Conservation (phyloP, 2,888 invertebrate genomes). For the Phyllotreta cruciferae region DNA sequence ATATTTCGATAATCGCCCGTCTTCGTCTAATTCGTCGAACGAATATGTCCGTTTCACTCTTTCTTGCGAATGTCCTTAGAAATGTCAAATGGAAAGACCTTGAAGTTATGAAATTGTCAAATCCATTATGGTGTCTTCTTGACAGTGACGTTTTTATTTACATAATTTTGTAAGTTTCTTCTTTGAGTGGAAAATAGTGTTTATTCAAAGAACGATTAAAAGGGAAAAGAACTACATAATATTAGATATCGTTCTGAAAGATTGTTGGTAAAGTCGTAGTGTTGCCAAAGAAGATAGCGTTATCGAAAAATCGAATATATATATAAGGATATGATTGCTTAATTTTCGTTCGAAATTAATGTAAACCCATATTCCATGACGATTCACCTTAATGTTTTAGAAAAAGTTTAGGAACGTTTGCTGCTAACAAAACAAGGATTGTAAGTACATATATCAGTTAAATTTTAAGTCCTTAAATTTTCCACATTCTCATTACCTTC, state of each 20-base stretch:
- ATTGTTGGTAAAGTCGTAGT: conserved; percentile 9
- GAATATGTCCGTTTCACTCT: background rate
- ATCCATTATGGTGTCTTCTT: conserved; percentile 54
- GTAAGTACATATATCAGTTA: no score
- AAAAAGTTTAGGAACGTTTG: conserved; percentile 55
- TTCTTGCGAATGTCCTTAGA: background rate
- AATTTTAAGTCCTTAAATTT: conserved; percentile 36
- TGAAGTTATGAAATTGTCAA: conserved; percentile 36
- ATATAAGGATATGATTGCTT: conserved; percentile 40
- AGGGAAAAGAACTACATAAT: conserved; percentile 6
- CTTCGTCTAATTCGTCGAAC: no score
- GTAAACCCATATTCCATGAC: conserved; percentile 33
- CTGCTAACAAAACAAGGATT: conserved; percentile 55
- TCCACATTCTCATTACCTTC: conserved; percentile 37
- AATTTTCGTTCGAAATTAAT: conserved; percentile 40
- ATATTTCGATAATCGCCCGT: no score
- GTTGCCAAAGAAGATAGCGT: conserved; percentile 6
- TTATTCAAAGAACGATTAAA: conserved; percentile 24
- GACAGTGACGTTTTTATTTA: conserved; percentile 60
- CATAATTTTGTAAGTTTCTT: conserved; percentile 56
- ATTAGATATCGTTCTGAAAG: conserved; percentile 8
- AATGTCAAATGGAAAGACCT: conserved; percentile 30
- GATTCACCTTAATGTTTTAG: conserved; percentile 43
- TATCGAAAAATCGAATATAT: conserved; percentile 43
- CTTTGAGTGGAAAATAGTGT: conserved; percentile 40